Percentiles rank a stretch among this genome's conserved stretches.
Evolutionary conservation across 2,113 vertebrate genomes (phyloP).

Genomic region (Sisor rabdophorus): DNA sequence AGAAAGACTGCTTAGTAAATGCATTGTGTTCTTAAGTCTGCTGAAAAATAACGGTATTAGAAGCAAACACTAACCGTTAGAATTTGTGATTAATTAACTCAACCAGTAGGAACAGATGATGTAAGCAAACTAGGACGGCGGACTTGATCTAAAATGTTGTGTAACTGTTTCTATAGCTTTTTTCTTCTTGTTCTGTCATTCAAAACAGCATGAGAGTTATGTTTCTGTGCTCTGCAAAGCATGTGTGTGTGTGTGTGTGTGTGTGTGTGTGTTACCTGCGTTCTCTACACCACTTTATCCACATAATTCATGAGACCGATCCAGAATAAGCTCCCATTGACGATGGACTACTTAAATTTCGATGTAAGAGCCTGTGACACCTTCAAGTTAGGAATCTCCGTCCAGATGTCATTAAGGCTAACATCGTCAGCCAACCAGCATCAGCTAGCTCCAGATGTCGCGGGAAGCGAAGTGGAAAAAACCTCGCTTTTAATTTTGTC

Average conservation of each 20-base stretch:
- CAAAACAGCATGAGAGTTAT: not conserved
- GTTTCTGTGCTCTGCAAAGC: not conserved
- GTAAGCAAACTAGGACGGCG: not conserved
- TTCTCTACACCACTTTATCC: conserved; percentile 72
- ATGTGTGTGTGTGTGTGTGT: not conserved
- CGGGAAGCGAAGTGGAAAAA: not conserved
- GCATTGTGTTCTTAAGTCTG: conserved; percentile 18
- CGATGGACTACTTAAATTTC: conserved; percentile 64
- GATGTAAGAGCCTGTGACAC: conserved; percentile 51
- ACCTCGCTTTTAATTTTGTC: not conserved
- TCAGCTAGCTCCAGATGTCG: conserved; percentile 55
- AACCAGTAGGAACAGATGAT: not conserved
- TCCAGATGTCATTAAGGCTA: conserved; percentile 64
- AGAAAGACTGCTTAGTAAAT: conserved; percentile 25
- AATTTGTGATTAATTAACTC: not conserved
- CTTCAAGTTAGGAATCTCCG: conserved; percentile 68
- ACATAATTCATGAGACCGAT: conserved; percentile 67
- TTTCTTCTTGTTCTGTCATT: not conserved
- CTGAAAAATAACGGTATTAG: not conserved
- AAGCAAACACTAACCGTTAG: not conserved
- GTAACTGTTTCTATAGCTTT: conserved; percentile 57
- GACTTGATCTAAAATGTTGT: not conserved
- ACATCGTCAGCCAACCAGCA: conserved; percentile 63
- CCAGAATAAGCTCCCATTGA: conserved; percentile 70
- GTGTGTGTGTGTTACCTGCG: conserved; percentile 66